Base-by-base conservation (phyloP, 2,888 invertebrate genomes). In the Agrilus mali region DNA sequence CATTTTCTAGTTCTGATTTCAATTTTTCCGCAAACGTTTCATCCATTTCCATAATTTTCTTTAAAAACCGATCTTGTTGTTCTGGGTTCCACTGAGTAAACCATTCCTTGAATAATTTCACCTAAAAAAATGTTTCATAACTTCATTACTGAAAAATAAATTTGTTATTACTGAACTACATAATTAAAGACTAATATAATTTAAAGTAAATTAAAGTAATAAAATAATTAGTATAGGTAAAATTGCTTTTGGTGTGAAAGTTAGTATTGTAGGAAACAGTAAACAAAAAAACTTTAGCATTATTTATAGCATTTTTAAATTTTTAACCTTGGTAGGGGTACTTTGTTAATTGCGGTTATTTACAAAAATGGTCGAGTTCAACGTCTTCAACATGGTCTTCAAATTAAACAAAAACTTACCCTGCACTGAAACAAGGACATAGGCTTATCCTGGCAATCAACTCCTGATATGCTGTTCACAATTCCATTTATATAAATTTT, bases 31-130 rank as follows among this genome's bases (percentile, higher is more conserved):
- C 80, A 58, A 87, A 86, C 44, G 73, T 76, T 1, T 79, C 60
- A 61, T 88, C 88, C 35, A 80, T 72, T 56, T 83, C 82, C 20
- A 78, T 74, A 20, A 87, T 75, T 48, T 80, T 77, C 43, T 75
- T 74, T 33, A 86, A 67, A 31, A 88, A 70, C 50, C 75, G 74
- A 33, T 80, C 78, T 58, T 80, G 81, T 49, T 86, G 81, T 48
- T 81, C 81, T 36, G 75, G 71, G 6, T 77, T 74, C 89, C 89
- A 89, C 54, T 79, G 78, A 13, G 78, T 75, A 55, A 80, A 82
- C 89, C 89, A 89, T 65, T 88, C 85, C 55, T 80, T 80, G 58
- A 88, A 88, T 36, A 89, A 65, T 67, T 89, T 88, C 38, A 82
- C 77, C 82, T 83, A 62, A 48, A 60, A 59, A 39, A 33, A 44